Evolutionary conservation across 2,888 invertebrate species (phyloP), one percentile per base, ranked within the genome.

Genomic region (Leptarthrus brevirostris): DNA sequence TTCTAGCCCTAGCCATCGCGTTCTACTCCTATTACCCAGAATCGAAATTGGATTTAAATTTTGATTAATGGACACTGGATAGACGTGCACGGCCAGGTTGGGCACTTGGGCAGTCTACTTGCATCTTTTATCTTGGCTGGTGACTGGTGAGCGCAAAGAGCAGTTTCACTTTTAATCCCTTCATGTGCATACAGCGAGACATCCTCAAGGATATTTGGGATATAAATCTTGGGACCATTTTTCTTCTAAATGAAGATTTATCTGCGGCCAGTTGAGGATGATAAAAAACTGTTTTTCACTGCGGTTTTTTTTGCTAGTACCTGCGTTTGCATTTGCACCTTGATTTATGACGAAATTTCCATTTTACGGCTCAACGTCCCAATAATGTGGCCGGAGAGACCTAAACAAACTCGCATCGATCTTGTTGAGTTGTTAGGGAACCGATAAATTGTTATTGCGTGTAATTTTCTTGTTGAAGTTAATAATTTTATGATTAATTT

Each of bases 241-340:
- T 72, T 72, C 72, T 61, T 72, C 58, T 61, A 72, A 72, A 72
- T 72, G 58, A 72, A 72, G 72, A 72, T 72, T 72, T 72, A 72
- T 72, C 14, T 54, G 26, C 36, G 40, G 22, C 20, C 44, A 22
- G 54, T 40, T 64, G 24, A 26, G n/a, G 30, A 40, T 56, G 56
- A 56, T 71, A 56, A 56, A 71, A 40, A 61, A 8, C 8, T 6
- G 5, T 18, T 52, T 52, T 52, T 52, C 18, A 52, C 14, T 14
- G 20, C 20, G 18, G 52, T 52, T 52, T 52, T 69, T 30, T n/a
- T n/a, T 49, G 22, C 24, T 36, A 58, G 30, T 16, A 8, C 26
- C 16, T 66, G 64, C 47, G 6, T 16, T 69, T 52, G n/a, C 52
- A 52, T 26, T 69, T 52, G 69, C 69, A 34, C 69, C 6, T 52